These are phyloP conservation scores for Polydrusus pterygomalis DNA, from an alignment of 2,888 invertebrate genomes.

Conservation along the genomic window DNA sequence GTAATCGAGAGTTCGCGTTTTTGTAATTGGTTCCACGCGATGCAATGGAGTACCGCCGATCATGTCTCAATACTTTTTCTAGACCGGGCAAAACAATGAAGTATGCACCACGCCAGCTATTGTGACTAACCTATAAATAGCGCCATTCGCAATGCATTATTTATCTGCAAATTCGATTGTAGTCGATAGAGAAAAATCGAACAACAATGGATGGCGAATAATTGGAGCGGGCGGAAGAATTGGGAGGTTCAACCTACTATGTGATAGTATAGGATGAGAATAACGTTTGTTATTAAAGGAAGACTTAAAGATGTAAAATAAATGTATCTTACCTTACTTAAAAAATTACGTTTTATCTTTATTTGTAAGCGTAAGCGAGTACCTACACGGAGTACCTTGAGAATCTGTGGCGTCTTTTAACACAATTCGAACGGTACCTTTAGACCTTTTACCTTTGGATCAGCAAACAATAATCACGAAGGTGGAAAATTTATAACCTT, in stretches of 20 bases:
- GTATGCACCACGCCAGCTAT: slow-evolving; percentile 54
- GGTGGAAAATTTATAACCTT: too few species aligned
- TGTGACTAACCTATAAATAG: slow-evolving; percentile 57
- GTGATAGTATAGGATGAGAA: slow-evolving; percentile 7
- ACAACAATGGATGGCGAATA: slow-evolving; percentile 48
- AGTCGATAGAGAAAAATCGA: slow-evolving; percentile 49
- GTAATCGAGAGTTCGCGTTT: slow-evolving; percentile 20
- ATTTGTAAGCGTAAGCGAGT: too few species aligned
- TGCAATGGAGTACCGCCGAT: slow-evolving; percentile 41
- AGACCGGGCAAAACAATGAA: slow-evolving; percentile 49
- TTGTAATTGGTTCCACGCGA: slow-evolving; percentile 34
- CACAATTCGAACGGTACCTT: too few species aligned
- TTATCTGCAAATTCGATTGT: slow-evolving; percentile 52
- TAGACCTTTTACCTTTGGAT: too few species aligned
- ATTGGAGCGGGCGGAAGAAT: slow-evolving; percentile 50
- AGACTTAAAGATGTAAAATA: too few species aligned
- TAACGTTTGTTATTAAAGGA: too few species aligned
- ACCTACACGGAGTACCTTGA: too few species aligned
- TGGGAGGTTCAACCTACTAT: slow-evolving; percentile 46
- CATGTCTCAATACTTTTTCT: slow-evolving; percentile 49
- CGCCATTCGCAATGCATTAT: slow-evolving; percentile 54
- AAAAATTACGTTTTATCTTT: too few species aligned
- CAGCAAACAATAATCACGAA: too few species aligned
- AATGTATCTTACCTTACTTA: too few species aligned
- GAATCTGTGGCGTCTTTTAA: too few species aligned